A percentile compares a stretch with the other conserved stretches of the same genome.
Conservation (phyloP, 2,797 vertebrate genomes). For the Xerus rutilus region DNA sequence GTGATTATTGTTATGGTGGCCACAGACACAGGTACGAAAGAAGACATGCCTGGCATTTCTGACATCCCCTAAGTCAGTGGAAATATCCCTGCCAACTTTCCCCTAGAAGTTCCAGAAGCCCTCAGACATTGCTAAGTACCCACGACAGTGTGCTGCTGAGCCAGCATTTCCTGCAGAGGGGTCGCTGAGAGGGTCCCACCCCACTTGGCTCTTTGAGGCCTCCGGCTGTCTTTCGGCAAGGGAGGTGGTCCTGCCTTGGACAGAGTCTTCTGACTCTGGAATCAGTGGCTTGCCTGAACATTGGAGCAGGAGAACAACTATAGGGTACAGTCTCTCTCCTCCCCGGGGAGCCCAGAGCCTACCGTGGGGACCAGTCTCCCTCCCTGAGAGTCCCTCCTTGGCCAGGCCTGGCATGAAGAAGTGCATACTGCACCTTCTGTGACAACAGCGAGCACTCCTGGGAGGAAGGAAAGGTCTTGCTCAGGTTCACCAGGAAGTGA, state of each 20-base stretch:
- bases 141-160: neutral
- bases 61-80: rapidly evolving
- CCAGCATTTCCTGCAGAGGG: neutral
- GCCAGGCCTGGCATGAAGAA: rapidly evolving
- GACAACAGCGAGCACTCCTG: too few relatives aligned
- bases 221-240: rapidly evolving
- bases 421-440: too few relatives aligned
- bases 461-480: neutral
- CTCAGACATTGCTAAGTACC: neutral
- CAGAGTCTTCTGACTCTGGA: neutral
- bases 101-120: too few relatives aligned
- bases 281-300: neutral
- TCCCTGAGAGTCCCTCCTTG: rapidly evolving
- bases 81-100: rapidly evolving
- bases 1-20: neutral
- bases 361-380: rapidly evolving
- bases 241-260: neutral
- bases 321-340: rapidly evolving
- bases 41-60: rapidly evolving
- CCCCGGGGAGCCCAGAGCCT: rapidly evolving
- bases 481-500: neutral
- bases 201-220: neutral
- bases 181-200: neutral
- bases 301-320: neutral
- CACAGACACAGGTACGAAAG: neutral